These are phyloP conservation scores for Luidia sarsii DNA, from an alignment of 53 echinoderm and acorn worm species.

Conservation along the genomic window DNA sequence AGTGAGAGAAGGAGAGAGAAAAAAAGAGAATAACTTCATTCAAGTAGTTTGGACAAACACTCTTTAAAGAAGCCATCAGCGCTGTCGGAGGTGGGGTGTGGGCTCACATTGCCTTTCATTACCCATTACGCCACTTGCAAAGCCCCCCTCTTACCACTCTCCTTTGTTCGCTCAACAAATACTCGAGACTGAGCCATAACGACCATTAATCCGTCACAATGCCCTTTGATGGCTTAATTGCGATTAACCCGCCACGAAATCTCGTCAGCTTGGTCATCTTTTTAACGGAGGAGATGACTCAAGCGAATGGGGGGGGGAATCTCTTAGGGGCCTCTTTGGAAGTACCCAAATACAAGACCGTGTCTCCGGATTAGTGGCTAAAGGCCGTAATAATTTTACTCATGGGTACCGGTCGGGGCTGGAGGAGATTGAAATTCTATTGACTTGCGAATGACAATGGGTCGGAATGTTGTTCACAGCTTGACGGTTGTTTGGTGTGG, in stretches of 20 bases:
- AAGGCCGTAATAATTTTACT: no score
- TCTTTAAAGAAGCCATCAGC: neutral
- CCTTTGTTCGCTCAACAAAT: constrained; percentile 19
- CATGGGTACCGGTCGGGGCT: no score
- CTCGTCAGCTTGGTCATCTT: neutral
- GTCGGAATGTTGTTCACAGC: no score
- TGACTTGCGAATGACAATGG: no score
- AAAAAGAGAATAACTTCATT: constrained; percentile 31
- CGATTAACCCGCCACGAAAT: constrained; percentile 9
- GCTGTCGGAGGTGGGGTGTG: neutral
- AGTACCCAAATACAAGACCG: no score
- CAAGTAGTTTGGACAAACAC: constrained; percentile 26
- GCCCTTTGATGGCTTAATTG: constrained; percentile 34
- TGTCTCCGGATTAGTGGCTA: no score
- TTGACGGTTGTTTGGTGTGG: no score
- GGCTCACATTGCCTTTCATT: neutral
- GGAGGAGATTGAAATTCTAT: no score
- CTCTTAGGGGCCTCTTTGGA: no score
- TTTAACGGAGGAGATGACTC: constrained; percentile 21
- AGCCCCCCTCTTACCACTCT: neutral
- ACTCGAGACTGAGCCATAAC: constrained; percentile 12
- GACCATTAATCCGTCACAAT: constrained; percentile 14
- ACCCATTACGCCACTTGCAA: neutral
- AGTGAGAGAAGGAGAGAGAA: no score
- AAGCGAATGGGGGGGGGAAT: no score